phyloP scores from a whole-genome alignment of 2,888 invertebrate species.

The Encarsia formosa region DNA sequence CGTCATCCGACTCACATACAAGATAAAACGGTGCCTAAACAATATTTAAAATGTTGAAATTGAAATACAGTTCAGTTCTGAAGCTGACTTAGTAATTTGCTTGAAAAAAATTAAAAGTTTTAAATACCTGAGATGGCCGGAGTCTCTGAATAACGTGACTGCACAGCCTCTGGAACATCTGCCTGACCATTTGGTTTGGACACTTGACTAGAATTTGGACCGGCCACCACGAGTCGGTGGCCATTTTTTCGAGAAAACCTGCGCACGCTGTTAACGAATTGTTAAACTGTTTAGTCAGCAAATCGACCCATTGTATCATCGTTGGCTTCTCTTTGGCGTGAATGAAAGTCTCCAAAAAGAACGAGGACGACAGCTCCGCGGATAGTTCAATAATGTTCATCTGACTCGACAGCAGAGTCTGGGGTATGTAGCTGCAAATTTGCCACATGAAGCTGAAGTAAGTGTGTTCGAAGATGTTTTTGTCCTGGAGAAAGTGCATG shows the following conservation, averaged over 20 bases:
- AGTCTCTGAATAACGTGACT: conserved; percentile 92
- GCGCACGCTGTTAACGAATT: conserved; percentile 84
- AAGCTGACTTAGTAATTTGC: too few species aligned
- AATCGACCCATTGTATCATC: conserved; percentile 94
- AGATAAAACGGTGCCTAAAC: conserved; percentile 59
- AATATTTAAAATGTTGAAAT: neutral
- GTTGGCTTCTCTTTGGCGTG: conserved; percentile 97
- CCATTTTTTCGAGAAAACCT: conserved; percentile 92
- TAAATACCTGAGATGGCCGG: conserved; percentile 58
- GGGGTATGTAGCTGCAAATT: conserved; percentile 90
- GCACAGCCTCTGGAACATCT: conserved; percentile 93
- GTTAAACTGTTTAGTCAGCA: conserved; percentile 91
- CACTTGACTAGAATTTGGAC: conserved; percentile 90
- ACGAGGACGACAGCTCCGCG: conserved; percentile 84
- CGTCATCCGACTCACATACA: conserved; percentile 60
- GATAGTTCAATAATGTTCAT: conserved; percentile 81
- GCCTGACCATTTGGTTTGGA: conserved; percentile 93
- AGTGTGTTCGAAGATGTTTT: conserved; percentile 92
- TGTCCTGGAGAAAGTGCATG: conserved; percentile 90
- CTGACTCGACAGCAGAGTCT: conserved; percentile 73
- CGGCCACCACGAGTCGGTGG: conserved; percentile 92
- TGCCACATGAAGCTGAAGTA: conserved; percentile 98
- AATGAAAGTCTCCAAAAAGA: conserved; percentile 94
- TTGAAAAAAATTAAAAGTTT: too few species aligned
- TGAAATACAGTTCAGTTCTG: too few species aligned